Percentiles rank a stretch among this genome's conserved stretches.
Evolutionary conservation across 1,140 invertebrate species (phyloP).

Genomic region (Listronotus bonariensis): DNA sequence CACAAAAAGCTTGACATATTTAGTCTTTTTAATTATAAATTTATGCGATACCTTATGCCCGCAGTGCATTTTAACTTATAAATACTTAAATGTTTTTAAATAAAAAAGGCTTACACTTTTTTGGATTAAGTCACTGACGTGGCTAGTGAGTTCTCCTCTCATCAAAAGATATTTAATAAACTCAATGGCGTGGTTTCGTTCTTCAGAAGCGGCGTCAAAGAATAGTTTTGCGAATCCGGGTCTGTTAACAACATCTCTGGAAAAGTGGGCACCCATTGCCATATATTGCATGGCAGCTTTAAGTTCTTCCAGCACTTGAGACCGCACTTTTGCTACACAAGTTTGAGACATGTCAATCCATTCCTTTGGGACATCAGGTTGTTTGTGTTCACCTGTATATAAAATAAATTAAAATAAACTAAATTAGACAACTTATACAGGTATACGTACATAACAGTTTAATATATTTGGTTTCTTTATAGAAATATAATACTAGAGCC

Average conservation of each 20-base stretch:
- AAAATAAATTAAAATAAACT: too few relatives aligned
- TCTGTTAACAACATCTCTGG: constrained; percentile 74
- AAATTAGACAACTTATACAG: too few relatives aligned
- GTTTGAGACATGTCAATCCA: constrained; percentile 70
- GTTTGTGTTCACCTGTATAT: constrained; percentile 54
- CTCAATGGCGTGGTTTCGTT: constrained; percentile 88
- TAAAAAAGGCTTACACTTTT: constrained; percentile 65
- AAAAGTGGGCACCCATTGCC: constrained; percentile 86
- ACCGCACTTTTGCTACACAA: constrained; percentile 66
- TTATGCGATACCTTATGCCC: too few relatives aligned
- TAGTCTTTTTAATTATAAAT: too few relatives aligned
- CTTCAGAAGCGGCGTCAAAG: constrained; percentile 82
- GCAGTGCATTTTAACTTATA: too few relatives aligned
- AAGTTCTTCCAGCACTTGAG: constrained; percentile 78
- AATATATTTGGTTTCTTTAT: too few relatives aligned
- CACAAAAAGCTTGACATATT: too few relatives aligned
- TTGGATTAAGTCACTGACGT: constrained; percentile 67
- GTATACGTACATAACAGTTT: too few relatives aligned
- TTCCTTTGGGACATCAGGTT: constrained; percentile 58
- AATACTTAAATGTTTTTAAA: too few relatives aligned
- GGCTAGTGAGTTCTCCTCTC: constrained; percentile 76
- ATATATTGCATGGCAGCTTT: constrained; percentile 80
- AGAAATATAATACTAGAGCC: too few relatives aligned
- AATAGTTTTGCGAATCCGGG: constrained; percentile 92
- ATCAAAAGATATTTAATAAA: constrained; percentile 89